phyloP scores from a whole-genome alignment of 2,113 vertebrate species.

The Hylia prasina region DNA sequence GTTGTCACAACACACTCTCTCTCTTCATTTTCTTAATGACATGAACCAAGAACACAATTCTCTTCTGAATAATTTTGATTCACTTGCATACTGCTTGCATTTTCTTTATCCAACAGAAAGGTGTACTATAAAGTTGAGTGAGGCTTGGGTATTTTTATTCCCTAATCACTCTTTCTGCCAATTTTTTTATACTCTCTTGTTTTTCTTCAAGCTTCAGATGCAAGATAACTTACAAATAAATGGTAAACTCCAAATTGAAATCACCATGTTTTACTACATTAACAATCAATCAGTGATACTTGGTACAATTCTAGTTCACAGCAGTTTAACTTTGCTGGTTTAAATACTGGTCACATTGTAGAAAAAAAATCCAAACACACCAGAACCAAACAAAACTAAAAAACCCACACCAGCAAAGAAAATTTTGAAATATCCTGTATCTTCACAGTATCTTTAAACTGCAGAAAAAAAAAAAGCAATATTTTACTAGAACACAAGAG shows the following conservation, averaged over 20 bases:
- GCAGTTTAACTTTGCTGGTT: background rate
- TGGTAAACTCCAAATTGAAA: background rate
- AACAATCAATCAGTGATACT: background rate
- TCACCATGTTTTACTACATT: background rate
- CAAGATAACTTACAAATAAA: background rate
- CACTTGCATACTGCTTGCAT: background rate
- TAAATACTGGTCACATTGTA: background rate
- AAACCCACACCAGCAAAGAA: background rate
- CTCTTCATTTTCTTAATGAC: constrained; percentile 58
- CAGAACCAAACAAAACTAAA: background rate
- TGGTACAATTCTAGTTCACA: background rate
- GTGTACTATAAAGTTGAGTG: background rate
- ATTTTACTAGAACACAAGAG: background rate
- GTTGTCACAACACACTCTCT: constrained; percentile 60
- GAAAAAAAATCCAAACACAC: background rate
- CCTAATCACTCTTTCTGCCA: background rate
- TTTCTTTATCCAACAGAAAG: constrained; percentile 38
- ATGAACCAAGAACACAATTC: constrained; percentile 39
- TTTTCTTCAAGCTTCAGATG: background rate
- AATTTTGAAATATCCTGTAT: background rate
- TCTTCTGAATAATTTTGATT: constrained; percentile 19
- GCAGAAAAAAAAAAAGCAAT: background rate
- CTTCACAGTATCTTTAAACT: background rate
- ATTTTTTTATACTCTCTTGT: background rate
- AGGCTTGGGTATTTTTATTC: constrained; percentile 27